Percentiles rank a stretch among this genome's conserved stretches.
These are phyloP conservation scores for Xenus cinereus DNA, from an alignment of 2,113 vertebrate genomes.

Conservation along the genomic window DNA sequence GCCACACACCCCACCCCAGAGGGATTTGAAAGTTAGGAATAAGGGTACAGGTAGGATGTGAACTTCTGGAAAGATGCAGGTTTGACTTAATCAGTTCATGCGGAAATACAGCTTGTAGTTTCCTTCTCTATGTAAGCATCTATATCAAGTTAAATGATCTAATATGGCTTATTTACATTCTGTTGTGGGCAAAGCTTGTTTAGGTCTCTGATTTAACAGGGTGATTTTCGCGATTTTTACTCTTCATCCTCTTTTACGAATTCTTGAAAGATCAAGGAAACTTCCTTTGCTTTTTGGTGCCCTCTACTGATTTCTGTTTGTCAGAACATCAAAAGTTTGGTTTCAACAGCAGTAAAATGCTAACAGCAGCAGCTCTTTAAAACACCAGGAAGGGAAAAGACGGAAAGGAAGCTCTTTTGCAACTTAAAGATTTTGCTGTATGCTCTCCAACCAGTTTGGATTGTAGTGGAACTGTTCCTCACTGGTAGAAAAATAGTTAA, in stretches of 20 bases:
- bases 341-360: neutral
- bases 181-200: neutral
- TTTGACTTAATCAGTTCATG: neutral
- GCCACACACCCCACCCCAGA: rapidly evolving
- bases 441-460: neutral
- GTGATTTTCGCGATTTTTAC: neutral
- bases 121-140: neutral
- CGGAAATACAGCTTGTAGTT: neutral
- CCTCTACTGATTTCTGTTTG: neutral
- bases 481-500: neutral
- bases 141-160: neutral
- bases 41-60: neutral
- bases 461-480: neutral
- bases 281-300: neutral
- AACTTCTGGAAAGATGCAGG: neutral
- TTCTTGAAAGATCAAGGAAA: neutral
- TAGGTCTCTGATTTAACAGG: neutral
- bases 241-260: neutral
- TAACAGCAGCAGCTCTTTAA: neutral
- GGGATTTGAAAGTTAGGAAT: neutral
- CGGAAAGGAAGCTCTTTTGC: neutral
- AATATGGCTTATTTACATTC: rapidly evolving
- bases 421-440: neutral
- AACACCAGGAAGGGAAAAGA: neutral
- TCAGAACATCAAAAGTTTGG: neutral